Percentiles rank a stretch among this genome's conserved stretches.
Evolutionary conservation across 30 jellyfish, hydroid and myxozoan genomes (phyloP).

Genomic region (Pelagia noctiluca): DNA sequence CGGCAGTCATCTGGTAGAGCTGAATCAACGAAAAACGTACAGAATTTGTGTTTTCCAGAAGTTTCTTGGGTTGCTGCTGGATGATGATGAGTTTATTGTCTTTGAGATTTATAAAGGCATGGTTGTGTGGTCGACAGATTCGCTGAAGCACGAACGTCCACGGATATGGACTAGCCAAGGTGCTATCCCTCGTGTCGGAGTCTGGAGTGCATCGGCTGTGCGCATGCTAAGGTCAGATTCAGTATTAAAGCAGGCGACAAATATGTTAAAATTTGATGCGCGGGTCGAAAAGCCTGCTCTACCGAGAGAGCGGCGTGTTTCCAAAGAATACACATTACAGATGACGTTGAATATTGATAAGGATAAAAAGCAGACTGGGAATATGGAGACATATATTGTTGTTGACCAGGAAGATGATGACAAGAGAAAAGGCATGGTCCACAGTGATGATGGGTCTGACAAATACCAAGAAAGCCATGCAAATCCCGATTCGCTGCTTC

Average conservation of each 20-base stretch:
- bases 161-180: conserved; percentile 82
- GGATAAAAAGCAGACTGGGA: conserved; percentile 32
- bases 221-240: conserved; percentile 85
- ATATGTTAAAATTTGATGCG: conserved; percentile 44
- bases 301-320: neutral
- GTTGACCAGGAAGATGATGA: conserved; percentile 60
- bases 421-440: neutral
- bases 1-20: conserved; percentile 37
- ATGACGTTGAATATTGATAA: conserved; percentile 47
- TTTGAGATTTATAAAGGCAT: conserved; percentile 84
- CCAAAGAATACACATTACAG: conserved; percentile 53
- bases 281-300: conserved; percentile 3
- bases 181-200: conserved; percentile 79
- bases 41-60: conserved; percentile 61
- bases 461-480: neutral
- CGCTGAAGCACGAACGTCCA: conserved; percentile 63
- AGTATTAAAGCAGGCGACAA: conserved; percentile 75
- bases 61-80: conserved; percentile 67
- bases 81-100: conserved; percentile 65
- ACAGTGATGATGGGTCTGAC: neutral
- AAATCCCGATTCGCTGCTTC: conserved; percentile 31
- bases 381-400: conserved; percentile 52
- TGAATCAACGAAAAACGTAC: conserved; percentile 67
- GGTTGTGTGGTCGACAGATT: conserved; percentile 76
- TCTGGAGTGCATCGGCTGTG: conserved; percentile 88